Evolutionary conservation across 2,797 vertebrate genomes (phyloP), one percentile per base, ranked within the genome.

Genomic region (Spinus olivaceus): DNA sequence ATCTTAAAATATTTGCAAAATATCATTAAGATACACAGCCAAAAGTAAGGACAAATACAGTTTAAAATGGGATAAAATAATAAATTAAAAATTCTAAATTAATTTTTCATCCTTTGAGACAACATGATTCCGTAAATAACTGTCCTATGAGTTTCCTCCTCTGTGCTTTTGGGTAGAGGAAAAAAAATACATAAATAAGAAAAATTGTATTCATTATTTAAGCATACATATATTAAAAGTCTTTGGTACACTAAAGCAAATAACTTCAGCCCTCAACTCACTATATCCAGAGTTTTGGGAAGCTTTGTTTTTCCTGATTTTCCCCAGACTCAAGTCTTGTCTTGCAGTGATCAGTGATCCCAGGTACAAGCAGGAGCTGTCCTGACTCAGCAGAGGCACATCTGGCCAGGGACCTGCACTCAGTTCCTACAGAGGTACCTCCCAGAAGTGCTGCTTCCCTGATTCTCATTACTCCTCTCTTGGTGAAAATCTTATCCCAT

Each of bases 41-140:
- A 76, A 88, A 66, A 82, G 46, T 12, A 71, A 95, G 91, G 51
- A 88, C 12, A 96, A 92, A 78, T 59, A 76, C 3, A 50, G 39
- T 79, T 81, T 77, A 78, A 94, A 94, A 74, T 17, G 35, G 63
- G 71, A 79, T 60, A 76, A 92, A 94, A 88, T 12, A 88, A 78
- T 73, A 81, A 63, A 78, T 72, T 56, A 83, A 70, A 66, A 80
- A 82, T 51, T 84, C 49, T 56, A 92, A 93, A 95, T 79, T 63
- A 69, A n/a, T 80, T 88, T 96, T 96, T 90, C 49, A 84, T 92
- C 71, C 93, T 86, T 92, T 97, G 92, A 96, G 92, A 94, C 78
- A 82, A 96, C 42, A 76, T 20, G 59, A 71, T 56, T 92, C 93
- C 96, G 54, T 94, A 95, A 97, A 95, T 90, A 94, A 71, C 42